Base-by-base conservation (phyloP, 1,140 invertebrate genomes). In the Microplitis demolitor region DNA sequence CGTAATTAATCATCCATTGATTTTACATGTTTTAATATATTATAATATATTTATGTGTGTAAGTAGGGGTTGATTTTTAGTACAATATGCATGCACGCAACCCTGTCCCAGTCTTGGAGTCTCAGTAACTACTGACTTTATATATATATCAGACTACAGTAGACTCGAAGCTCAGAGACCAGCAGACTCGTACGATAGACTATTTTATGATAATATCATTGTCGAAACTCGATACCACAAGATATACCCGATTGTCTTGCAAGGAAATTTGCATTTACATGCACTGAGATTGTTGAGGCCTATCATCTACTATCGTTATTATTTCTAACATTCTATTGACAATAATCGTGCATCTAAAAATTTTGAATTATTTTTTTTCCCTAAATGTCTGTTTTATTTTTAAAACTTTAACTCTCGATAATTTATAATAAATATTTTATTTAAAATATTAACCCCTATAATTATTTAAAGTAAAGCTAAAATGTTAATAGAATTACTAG, bases 231-330 rank as follows among this genome's bases (percentile, higher is more conserved):
- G 68, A 72, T 69, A 56, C 62, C 60, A 66, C 73, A 53, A 66
- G 61, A 66, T 73, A 45, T 45, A 61, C 68, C 39, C 69, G 69
- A 74, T 71, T 76, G 72, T 73, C 70, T 72, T 72, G 53, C 72
- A 58, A 5, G 45, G 6, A 39, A 73, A 73, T 77, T 77, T 77
- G 73, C 76, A 77, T 77, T 75, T 77, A 75, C 76, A 75, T 75
- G 74, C 64, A 70, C 74, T 71, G 64, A 76, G 72, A 76, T 76
- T 69, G 69, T 54, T 2, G 50, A 69, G 67, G 68, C 71, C 71
- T 70, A 71, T 67, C 62, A 62, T 54, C 54, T 74, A 68, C 53
- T 45, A 60, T 66, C 62, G 64, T 58, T 56, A 24, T 54, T 45
- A 56, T 67, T 31, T 13, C 68, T 62, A 70, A 39, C 56, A 58